Evolutionary conservation across 2,888 invertebrate species (phyloP), one percentile per base, ranked within the genome.

Genomic region (Busseola fusca): DNA sequence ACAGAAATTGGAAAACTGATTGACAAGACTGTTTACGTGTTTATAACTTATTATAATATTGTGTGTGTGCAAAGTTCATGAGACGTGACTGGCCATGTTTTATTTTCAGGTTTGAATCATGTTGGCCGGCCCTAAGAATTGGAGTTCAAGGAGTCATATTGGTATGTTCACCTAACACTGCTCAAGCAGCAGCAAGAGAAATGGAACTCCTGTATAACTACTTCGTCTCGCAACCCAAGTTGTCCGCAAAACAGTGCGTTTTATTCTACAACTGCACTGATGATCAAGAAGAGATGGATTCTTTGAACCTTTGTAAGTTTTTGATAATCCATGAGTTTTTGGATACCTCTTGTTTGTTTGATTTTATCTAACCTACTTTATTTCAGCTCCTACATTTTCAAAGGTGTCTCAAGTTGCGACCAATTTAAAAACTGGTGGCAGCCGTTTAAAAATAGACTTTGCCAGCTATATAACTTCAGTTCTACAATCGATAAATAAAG

Each of bases 61-160:
- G 37, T 48, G 16, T 56, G n/a, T 45, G 5, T 40, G 25, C 25
- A 9, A 58, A 42, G 6, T 40, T n/a, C 7, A 12, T 40, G 12
- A 34, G 18, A 21, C 0, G 42, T 25, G 14, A 34, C 14, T 57
- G n/a, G 1, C 14, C 2, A 42, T 45, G 7, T 37, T 34, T 34
- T 57, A 50, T 69, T 90, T 90, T 64, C 85, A 98, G 98, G 87
- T 98, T 96, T 92, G 97, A 97, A 88, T 95, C 96, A 14, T 97
- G 97, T 87, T 98, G 98, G 98, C 97, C 98, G 45, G 97, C 97
- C 1, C 96, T 98, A 75, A 96, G 97, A 59, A 93, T 96, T 78
- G 97, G 97, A 78, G 95, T 96, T 1, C 96, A 97, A 78, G 98
- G 98, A 12, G 96, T 97, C 12, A 96, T 98, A 75, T 96, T 98